Percentiles rank a stretch among this genome's conserved stretches.
Conservation (phyloP, 2,888 invertebrate species). For the Cerceris ruficornis region DNA sequence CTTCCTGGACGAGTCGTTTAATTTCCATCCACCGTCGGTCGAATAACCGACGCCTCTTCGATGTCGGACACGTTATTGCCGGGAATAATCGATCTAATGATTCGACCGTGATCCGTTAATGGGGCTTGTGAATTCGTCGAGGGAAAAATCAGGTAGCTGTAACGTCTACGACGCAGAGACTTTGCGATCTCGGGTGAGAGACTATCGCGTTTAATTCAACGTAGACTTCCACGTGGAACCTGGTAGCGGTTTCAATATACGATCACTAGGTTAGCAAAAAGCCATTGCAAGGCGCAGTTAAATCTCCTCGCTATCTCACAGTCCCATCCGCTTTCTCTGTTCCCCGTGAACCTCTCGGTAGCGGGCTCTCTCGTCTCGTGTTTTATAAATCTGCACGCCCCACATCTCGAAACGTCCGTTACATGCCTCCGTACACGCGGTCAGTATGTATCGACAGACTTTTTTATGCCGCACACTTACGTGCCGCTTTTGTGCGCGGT, state of each 20-base stretch:
- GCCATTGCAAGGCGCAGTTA: constrained; percentile 44
- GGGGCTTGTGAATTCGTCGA: no score
- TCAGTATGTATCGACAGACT: constrained; percentile 44
- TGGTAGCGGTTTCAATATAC: constrained; percentile 8
- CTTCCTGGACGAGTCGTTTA: constrained; percentile 36
- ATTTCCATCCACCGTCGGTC: constrained; percentile 34
- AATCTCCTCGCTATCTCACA: constrained; percentile 47
- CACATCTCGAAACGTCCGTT: constrained; percentile 52
- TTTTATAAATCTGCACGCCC: constrained; percentile 54
- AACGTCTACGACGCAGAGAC: neutral
- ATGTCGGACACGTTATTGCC: constrained; percentile 18
- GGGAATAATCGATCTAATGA: no score
- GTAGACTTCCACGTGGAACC: neutral
- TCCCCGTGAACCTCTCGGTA: neutral
- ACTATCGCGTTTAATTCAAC: neutral
- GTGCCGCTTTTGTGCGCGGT: constrained; percentile 27
- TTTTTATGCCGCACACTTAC: constrained; percentile 41
- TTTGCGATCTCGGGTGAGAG: neutral
- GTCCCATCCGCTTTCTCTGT: constrained; percentile 39
- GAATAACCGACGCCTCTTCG: constrained; percentile 40
- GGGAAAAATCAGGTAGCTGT: no score
- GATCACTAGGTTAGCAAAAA: constrained; percentile 51
- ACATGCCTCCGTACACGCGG: constrained; percentile 45
- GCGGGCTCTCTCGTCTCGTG: constrained; percentile 14
- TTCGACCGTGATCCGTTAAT: no score